These are phyloP conservation scores for Drosophila trichaetosa DNA, from an alignment of 2,888 invertebrate species.

Conservation along the genomic window DNA sequence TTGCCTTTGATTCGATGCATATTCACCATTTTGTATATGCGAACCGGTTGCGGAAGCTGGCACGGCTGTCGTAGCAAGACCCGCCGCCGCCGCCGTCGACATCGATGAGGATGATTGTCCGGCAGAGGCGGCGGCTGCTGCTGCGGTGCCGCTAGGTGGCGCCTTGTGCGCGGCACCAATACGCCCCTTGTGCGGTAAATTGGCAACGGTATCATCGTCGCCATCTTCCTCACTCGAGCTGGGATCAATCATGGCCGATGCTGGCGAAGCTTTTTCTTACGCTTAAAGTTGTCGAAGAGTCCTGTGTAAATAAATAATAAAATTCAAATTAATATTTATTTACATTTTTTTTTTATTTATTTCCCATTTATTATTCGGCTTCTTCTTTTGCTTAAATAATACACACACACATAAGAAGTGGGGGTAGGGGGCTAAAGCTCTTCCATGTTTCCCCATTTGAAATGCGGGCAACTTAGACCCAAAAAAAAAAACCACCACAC, in stretches of 20 bases:
- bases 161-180: constrained; percentile 61
- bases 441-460: background rate
- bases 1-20: constrained; percentile 55
- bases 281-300: background rate
- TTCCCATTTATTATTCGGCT: background rate
- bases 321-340: background rate
- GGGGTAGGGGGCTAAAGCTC: background rate
- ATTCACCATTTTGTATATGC: constrained; percentile 85
- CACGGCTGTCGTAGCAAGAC: background rate
- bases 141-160: constrained; percentile 56
- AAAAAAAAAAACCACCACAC: background rate
- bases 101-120: background rate
- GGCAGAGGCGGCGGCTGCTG: constrained; percentile 16
- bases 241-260: constrained; percentile 93
- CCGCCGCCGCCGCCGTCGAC: background rate
- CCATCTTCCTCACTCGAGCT: constrained; percentile 98
- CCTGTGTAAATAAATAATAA: background rate
- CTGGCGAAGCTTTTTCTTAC: background rate
- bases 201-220: constrained; percentile 92
- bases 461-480: background rate
- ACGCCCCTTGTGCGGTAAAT: constrained; percentile 82
- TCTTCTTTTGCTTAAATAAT: background rate
- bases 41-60: constrained; percentile 30
- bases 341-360: background rate
- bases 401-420: background rate